Conservation (phyloP, 2,888 invertebrate species). For the Mimas tiliae region DNA sequence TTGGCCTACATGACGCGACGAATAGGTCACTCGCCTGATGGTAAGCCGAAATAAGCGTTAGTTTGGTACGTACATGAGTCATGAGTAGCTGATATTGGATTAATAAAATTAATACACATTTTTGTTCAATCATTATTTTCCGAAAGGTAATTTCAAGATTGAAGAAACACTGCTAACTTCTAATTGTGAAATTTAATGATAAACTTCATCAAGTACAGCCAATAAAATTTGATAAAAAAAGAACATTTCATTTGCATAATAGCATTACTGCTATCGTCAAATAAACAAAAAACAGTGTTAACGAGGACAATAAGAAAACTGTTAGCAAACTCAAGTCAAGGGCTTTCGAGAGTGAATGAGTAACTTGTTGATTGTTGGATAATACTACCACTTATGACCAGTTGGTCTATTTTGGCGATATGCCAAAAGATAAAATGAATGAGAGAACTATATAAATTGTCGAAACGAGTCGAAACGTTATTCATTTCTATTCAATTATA, state of each 20-base stretch:
- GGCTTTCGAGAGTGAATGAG: background rate
- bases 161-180: too few species aligned
- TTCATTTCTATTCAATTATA: background rate
- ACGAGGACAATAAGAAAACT: background rate
- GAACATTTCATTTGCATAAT: background rate
- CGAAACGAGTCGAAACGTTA: background rate
- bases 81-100: too few species aligned
- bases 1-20: too few species aligned
- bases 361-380: conserved; percentile 20
- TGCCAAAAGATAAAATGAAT: conserved; percentile 3
- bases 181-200: too few species aligned
- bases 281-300: background rate
- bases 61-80: too few species aligned
- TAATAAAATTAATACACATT: too few species aligned
- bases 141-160: too few species aligned
- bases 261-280: background rate
- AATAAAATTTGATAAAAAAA: background rate
- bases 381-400: conserved; percentile 13
- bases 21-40: too few species aligned
- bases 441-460: background rate
- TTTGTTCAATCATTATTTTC: too few species aligned
- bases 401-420: conserved; percentile 10
- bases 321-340: conserved; percentile 7
- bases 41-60: too few species aligned
- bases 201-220: background rate